Conservation (phyloP, 2,113 vertebrate species). For the Xenopus tropicalis region DNA sequence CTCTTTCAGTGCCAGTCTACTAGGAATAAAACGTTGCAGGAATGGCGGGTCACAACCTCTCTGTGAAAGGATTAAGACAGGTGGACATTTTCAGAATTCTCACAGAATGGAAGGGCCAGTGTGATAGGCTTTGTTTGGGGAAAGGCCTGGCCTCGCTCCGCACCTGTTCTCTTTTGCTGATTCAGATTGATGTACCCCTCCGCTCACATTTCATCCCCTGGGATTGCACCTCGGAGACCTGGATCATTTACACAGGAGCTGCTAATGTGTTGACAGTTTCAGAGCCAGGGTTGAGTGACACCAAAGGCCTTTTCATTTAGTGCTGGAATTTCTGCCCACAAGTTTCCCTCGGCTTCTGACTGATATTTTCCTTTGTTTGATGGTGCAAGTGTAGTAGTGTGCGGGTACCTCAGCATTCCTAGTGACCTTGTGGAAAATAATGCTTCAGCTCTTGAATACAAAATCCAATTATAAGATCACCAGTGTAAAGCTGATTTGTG, state of each 20-base stretch:
- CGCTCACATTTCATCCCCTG: slow-evolving; percentile 19
- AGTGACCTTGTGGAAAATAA: slow-evolving; percentile 34
- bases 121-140: slow-evolving; percentile 32
- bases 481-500: slow-evolving; percentile 15
- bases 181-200: slow-evolving; percentile 58
- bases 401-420: slow-evolving; percentile 6
- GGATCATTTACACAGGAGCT: slow-evolving; percentile 10
- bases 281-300: neutral
- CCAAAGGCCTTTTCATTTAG: neutral
- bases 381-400: slow-evolving; percentile 9
- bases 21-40: slow-evolving; percentile 6
- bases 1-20: slow-evolving; percentile 11
- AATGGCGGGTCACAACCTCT: slow-evolving; percentile 30
- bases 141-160: slow-evolving; percentile 51
- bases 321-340: neutral
- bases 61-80: slow-evolving; percentile 31
- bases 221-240: slow-evolving; percentile 41
- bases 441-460: slow-evolving; percentile 10
- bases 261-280: slow-evolving; percentile 33
- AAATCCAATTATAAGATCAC: slow-evolving; percentile 41
- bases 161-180: slow-evolving; percentile 51
- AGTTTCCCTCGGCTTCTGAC: neutral
- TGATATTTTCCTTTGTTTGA: neutral
- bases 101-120: slow-evolving; percentile 18
- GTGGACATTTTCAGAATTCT: slow-evolving; percentile 30